Base-by-base conservation (phyloP, 2,888 invertebrate genomes). In the Volucella bombylans region DNA sequence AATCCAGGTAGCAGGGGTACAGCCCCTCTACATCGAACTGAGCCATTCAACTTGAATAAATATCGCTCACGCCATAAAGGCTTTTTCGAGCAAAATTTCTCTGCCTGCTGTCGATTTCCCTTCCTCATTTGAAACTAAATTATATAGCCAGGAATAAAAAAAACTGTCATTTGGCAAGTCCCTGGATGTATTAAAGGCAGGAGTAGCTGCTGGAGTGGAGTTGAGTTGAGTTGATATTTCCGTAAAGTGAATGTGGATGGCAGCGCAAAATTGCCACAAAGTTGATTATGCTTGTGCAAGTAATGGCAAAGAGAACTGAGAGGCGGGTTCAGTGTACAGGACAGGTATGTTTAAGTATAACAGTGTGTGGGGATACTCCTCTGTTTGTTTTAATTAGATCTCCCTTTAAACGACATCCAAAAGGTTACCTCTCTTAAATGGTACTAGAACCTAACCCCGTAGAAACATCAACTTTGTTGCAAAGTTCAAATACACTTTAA, bases 401-500 rank as follows among this genome's bases (percentile, higher is more conserved):
- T 41, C 49, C 43, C 31, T 31, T 49, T 45, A 14, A 45, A 39
- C 15, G 41, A 47, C 12, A 23, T 41, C 47, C 15, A 12, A 31
- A 52, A 43, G 8, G 61, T 59, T 18, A 69, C 39, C 31, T 31
- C 31, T 31, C 31, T 31, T 31, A 31, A 31, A 31, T 31, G 31
- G 31, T 31, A 6, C 31, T 31, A 4, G 31, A 31, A 31, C 31
- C 31, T 2, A 23, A 23, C 23, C 23, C 50, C 38, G 11, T 12
- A 41, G 52, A 59, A 72, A 23, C 4, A 31, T 31, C 31, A 31
- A 74, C 61, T 69, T 76, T 71, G 54, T 61, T 39, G 18, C 61
- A 80, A 74, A 61, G 62, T 82, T 65, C 65, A 83, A 83, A 76
- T 83, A 62, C 69, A 80, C 74, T 80, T 71, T 76, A 80, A 67